These are phyloP conservation scores for Elgaria multicarinata DNA, from an alignment of 2,113 vertebrate genomes.

Conservation along the genomic window DNA sequence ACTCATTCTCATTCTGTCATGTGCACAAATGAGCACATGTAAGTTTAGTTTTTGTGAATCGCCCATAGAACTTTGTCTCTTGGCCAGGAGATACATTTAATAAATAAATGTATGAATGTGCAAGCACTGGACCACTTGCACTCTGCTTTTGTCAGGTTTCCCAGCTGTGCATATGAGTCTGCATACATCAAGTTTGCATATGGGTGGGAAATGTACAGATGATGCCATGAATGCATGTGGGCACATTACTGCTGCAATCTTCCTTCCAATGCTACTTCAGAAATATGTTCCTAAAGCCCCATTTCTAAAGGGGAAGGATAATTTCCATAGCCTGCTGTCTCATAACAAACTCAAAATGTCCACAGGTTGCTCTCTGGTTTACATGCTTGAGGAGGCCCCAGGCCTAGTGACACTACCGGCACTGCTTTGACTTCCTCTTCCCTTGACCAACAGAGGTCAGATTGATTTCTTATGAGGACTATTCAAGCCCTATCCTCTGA, in stretches of 20 bases:
- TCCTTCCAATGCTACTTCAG: background rate
- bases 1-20: too few relatives aligned
- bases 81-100: too few relatives aligned
- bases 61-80: too few relatives aligned
- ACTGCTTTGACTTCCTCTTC: background rate
- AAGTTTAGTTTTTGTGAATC: too few relatives aligned
- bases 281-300: background rate
- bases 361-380: background rate
- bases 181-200: too few relatives aligned
- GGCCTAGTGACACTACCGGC: background rate
- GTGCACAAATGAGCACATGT: too few relatives aligned
- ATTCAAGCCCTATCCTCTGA: background rate
- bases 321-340: background rate
- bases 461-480: background rate
- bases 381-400: background rate
- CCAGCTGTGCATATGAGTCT: too few relatives aligned
- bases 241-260: background rate
- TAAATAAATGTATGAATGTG: too few relatives aligned
- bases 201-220: too few relatives aligned
- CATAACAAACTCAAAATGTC: background rate
- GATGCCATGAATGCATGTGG: background rate
- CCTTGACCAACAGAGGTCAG: background rate
- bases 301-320: background rate
- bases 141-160: too few relatives aligned
- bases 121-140: too few relatives aligned